Base-by-base conservation (phyloP, 2,113 vertebrate species). In the Nansenia antarctica region DNA sequence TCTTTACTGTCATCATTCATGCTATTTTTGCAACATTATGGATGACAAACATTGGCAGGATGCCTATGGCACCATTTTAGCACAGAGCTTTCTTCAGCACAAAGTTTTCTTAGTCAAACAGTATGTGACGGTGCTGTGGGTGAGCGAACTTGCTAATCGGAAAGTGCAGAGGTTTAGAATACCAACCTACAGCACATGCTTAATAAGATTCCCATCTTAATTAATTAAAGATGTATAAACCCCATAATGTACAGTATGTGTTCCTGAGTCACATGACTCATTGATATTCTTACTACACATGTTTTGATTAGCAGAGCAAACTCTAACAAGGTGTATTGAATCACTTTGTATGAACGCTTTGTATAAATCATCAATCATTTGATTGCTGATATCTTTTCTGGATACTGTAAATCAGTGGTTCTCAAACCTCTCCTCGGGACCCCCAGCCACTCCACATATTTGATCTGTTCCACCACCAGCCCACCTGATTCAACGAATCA, bases 21-120 rank as follows among this genome's bases (percentile, higher is more conserved):
- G 27, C 27, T 18, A 32, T 58, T 58, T 31, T 32, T n/a, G 55
- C 15, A n/a, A 47, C 42, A 47, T 58, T 26, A 30, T 30, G n/a
- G 30, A 58, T 3, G 14, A 55, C 53, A 55, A 1, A 55, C 26
- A 55, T 27, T 24, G 53, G 53, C 53, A 31, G 29, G 30, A 15
- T 30, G 55, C 27, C 55, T 30, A 29, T 58, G 55, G 55, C 55
- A 58, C 55, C 53, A 27, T 58, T 58, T 58, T 27, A 58, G n/a
- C 29, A 58, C 30, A 30, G 27, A 14, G 14, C 55, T n/a, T 18
- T 9, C 55, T 58, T 58, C 15, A n/a, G n/a, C 14, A 26, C 2
- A 27, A 14, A 18, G 55, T 58, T 5, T 58, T 27, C 29, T 58
- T 32, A 18, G 55, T 58, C 55, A 49, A n/a, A 22, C n/a, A 20